Conservation (phyloP, 2,797 vertebrate species). For the Muscicapa comitata region DNA sequence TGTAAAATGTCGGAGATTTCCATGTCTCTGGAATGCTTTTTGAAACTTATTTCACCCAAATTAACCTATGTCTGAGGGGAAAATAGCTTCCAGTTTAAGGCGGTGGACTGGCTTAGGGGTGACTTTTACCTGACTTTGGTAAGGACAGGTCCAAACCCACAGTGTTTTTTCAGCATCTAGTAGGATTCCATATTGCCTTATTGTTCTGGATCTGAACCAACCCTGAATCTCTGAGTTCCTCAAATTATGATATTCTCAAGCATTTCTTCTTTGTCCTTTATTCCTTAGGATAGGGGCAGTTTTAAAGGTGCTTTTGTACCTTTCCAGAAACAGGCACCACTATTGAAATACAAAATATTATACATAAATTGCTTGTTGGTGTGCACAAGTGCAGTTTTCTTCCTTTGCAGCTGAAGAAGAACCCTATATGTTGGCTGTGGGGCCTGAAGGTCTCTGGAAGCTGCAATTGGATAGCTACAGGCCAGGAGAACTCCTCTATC, state of each 20-base stretch:
- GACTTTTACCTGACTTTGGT: not conserved
- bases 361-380: not conserved
- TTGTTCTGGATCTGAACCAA: not conserved
- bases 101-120: not conserved
- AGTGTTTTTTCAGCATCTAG: not conserved
- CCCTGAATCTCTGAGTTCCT: not conserved
- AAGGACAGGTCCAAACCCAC: not conserved
- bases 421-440: slow-evolving; percentile 69
- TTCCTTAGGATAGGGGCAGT: not conserved
- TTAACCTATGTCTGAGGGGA: not conserved
- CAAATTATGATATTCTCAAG: not conserved
- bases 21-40: not conserved
- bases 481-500: slow-evolving; percentile 59
- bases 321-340: not conserved
- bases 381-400: not conserved
- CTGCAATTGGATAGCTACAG: slow-evolving; percentile 70
- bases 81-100: not conserved
- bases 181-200: not conserved
- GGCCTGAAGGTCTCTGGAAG: slow-evolving; percentile 74
- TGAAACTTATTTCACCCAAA: not conserved
- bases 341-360: not conserved
- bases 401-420: slow-evolving; percentile 62
- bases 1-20: not conserved
- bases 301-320: not conserved
- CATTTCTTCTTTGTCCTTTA: not conserved